Evolutionary conservation across 2,888 invertebrate species (phyloP), one percentile per base, ranked within the genome.

Genomic region (Platerodrilus igneus): DNA sequence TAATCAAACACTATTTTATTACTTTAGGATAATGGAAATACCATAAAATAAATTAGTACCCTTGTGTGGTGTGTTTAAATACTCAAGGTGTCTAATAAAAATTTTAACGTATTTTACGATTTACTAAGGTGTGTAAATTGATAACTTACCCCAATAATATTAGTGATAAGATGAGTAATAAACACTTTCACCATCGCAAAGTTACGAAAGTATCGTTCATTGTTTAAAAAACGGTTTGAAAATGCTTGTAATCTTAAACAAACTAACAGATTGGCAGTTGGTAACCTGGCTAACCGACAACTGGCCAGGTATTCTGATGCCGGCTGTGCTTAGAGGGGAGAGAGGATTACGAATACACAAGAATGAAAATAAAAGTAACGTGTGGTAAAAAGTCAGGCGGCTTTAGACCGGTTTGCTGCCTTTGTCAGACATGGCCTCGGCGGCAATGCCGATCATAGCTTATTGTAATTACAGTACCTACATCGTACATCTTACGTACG

Each of bases 401-500:
- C 44, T 45, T 35, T 41, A 33, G 49, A 51, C 50, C 52, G 50
- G 50, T 48, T 46, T 44, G 50, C 45, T 43, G 45, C 48, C 48
- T 49, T 51, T 53, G 49, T 51, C 54, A 51, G 49, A 44, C 39
- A 18, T 52, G 54, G 56, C 56, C 44, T 59, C 33, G 46, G 45
- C 55, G 52, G 51, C 52, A 47, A 42, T 51, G 51, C 54, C 55
- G 55, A 56, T 55, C 57, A 55, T 57, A 50, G 51, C 53, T 58
- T 54, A 56, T 57, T 55, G 55, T 58, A 58, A 58, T 58, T 58
- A 56, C 52, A 44, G 54, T 55, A 53, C 54, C 51, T 52, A 51
- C 33, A 50, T 47, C 48, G 51, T 41, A 48, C 51, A 55, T 51
- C 52, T 54, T 51, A 52, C 53, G 52, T 51, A 53, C 51, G 50